A percentile compares a stretch with the other conserved stretches of the same genome.
These are phyloP conservation scores for Noctua janthina DNA, from an alignment of 2,888 invertebrate species.

Conservation along the genomic window DNA sequence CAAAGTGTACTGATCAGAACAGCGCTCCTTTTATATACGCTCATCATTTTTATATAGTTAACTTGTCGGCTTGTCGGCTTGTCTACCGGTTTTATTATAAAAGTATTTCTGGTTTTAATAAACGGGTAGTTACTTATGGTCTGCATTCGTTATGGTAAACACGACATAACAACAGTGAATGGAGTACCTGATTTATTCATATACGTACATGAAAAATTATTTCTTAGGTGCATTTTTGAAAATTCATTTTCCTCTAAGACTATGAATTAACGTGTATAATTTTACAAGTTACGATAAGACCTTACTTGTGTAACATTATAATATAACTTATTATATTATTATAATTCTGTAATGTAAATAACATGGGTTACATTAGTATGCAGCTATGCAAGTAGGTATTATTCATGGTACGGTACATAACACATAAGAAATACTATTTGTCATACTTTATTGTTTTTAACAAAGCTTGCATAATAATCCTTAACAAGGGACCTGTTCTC, in stretches of 20 bases:
- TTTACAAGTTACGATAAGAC: conserved; percentile 29
- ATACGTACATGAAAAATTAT: neutral
- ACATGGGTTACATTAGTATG: conserved; percentile 41
- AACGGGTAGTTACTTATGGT: conserved; percentile 38
- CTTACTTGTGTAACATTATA: conserved; percentile 35
- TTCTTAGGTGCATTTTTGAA: too few species aligned
- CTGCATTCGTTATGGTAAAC: conserved; percentile 28
- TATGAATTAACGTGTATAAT: conserved; percentile 29
- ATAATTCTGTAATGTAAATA: conserved; percentile 32
- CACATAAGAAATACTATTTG: conserved; percentile 43
- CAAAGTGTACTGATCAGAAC: conserved; percentile 58
- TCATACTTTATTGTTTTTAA: conserved; percentile 55
- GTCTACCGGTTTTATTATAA: conserved; percentile 59
- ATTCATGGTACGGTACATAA: conserved; percentile 47
- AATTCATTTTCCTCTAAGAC: neutral
- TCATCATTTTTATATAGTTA: conserved; percentile 44
- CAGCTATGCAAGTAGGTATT: conserved; percentile 40
- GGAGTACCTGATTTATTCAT: neutral
- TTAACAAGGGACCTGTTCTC: conserved; percentile 28
- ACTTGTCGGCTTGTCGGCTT: neutral
- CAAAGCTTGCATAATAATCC: conserved; percentile 42
- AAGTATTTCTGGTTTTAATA: conserved; percentile 41
- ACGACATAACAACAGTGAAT: conserved; percentile 3
- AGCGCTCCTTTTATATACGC: conserved; percentile 50
- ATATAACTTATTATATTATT: conserved; percentile 43